Base-by-base conservation (phyloP, 2,888 invertebrate genomes). In the Microchrysa polita region DNA sequence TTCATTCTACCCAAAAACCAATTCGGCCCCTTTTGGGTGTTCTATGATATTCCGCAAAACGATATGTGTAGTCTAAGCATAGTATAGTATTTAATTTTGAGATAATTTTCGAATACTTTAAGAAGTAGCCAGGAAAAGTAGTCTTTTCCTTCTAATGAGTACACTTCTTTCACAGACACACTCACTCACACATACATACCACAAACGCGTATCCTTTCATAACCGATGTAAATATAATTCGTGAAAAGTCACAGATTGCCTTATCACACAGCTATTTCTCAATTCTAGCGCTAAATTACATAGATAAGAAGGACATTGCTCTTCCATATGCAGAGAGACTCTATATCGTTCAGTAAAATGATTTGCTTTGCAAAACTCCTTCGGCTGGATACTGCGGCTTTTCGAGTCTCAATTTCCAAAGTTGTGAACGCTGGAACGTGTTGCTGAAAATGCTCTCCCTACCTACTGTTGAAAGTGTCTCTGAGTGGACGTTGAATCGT, bases 341-440 rank as follows among this genome's bases (percentile, higher is more conserved):
- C 40, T 18, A 20, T 4, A 27, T 55, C 57, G 69, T 57, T 57
- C 69, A 14, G 55, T 20, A 57, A 27, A 53, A 34, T 55, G 55
- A 69, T 69, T 69, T 34, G 55, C 40, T 55, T 69, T 57, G 69
- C n/a, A n/a, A 69, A 20, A 55, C 55, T 69, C 69, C 69, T 69
- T 69, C 20, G 69, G 34, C 14, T 22, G 57, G 55, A 34, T 34
- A 67, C 67, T 67, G 69, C 23, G 22, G 42, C 14, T 23, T 18
- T 55, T 55, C 40, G 69, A 69, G 5, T 18, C 20, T 14, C 18
- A 57, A 69, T 57, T 55, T 55, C 55, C 27, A 44, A 53, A n/a
- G 67, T 27, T 34, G 40, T 67, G 55, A 57, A 55, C 69, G 27
- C 69, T 69, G 18, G 55, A 57, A 69, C 42, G 22, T 69, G 12